Conservation (phyloP, 2,113 vertebrate genomes). For the Catharus fuscescens region DNA sequence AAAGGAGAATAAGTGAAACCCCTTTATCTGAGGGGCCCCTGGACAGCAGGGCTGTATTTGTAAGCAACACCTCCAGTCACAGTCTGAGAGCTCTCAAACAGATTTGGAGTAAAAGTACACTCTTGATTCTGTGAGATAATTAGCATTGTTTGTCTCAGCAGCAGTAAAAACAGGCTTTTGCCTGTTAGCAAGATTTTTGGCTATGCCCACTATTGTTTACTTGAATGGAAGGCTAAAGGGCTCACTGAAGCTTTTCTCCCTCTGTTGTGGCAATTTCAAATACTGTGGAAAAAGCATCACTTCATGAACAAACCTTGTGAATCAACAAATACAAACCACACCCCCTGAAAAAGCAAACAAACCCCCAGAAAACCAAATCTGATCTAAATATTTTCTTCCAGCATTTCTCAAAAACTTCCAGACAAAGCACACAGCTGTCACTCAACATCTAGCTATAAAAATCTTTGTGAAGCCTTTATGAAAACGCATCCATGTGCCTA, state of each 20-base stretch:
- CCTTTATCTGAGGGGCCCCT: background rate
- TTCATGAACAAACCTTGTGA: background rate
- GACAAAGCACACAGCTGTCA: background rate
- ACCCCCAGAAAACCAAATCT: background rate
- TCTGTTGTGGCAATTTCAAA: background rate
- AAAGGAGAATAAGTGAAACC: background rate
- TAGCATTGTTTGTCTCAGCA: conserved; percentile 11
- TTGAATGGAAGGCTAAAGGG: background rate
- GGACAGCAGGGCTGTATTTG: background rate
- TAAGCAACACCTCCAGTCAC: background rate
- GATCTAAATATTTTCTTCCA: background rate
- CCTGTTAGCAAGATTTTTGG: background rate
- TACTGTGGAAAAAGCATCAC: background rate
- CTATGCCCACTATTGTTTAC: background rate
- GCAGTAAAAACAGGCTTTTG: conserved; percentile 19
- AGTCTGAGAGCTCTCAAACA: background rate
- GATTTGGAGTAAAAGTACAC: background rate
- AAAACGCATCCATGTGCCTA: background rate
- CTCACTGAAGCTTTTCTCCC: background rate
- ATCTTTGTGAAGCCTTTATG: background rate
- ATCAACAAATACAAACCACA: background rate
- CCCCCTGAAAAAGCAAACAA: background rate
- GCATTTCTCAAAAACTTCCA: background rate
- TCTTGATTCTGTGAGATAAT: background rate
- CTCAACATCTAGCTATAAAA: background rate